Base-by-base conservation (phyloP, 2,113 vertebrate species). In the Laticauda colubrina region DNA sequence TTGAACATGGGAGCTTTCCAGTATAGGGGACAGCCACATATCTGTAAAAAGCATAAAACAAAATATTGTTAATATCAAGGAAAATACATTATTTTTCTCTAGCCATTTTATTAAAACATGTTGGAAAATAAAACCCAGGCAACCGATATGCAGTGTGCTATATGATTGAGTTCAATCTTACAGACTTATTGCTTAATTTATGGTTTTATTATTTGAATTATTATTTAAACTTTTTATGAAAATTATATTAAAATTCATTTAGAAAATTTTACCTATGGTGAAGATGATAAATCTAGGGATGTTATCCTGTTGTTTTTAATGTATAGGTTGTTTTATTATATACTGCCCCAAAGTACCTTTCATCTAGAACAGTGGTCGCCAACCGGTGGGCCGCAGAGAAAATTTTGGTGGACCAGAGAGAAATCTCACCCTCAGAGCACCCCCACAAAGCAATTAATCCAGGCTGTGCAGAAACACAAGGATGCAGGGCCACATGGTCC, bases 1-100 rank as follows among this genome's bases (percentile, higher is more conserved):
- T 94, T 98, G 96, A 99, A 99, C 98, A 99, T 98, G 43, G 99
- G 97, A 26, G 99, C 98, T 97, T 99, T 99, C 99, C 99, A 99
- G 96, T 99, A 99, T 45, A 99, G 98, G 14, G 99, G 99, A 97
- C 98, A 99, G 93, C 98, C 98, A 94, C 99, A 99, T 85, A 98
- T 96, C 99, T 99, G 97, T 8, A 95, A 94, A 94, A 21, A 18
- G 92, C 94, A 97, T 95, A 95, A 97, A 95, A 91, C 53, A 85
- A 88, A 12, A 91, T 43, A 93, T 10, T 75, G 15, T 69, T 43
- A 81, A 81, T 21, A 81, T 21, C 20, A 18, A 81, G 20, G 7
- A 81, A 81, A 39, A 81, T 2, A 39, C 34, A 43, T 75, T 39
- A 34, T 81, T 81, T 81, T 43, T 4, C 34, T 81, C 75, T 21